Evolutionary conservation across 2,888 invertebrate species (phyloP), one percentile per base, ranked within the genome.

Genomic region (Megamerina dolium): DNA sequence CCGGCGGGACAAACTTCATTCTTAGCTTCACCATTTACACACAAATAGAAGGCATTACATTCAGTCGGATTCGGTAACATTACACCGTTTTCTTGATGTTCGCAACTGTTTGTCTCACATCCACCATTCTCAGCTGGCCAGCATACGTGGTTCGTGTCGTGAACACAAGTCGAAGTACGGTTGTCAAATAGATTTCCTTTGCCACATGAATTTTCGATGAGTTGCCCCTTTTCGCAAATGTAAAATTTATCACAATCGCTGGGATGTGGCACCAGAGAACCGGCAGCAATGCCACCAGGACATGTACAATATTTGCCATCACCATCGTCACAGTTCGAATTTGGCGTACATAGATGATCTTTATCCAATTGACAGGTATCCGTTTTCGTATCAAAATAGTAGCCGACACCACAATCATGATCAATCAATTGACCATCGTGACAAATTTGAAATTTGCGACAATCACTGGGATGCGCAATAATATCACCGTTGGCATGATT

Each of bases 371-470:
- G 41, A 38, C 62, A 63, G 9, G 53, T 42, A 12, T 50, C 46
- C 12, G 30, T 1, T 1, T n/a, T 4, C 4, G 1, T 35, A 26
- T 60, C 53, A 30, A 58, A 63, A 37, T 53, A 61, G 29, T 50
- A 49, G n/a, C 54, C 55, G 3, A 13, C 37, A 1, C 27, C 27
- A 17, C 63, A 62, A 2, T 46, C 41, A 35, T 51, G 43, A n/a
- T 46, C 41, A 3, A 45, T 4, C 50, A 62, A 51, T 20, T 37
- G 35, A 5, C 59, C 57, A 12, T 49, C 33, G n/a, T 47, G 41
- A 48, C 61, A 61, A 6, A 33, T 37, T 14, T 50, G 41, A 40
- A 57, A 63, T 10, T 46, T 50, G 21, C 40, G 51, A 12, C 59
- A 60, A 14, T 50, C 51, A 3, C 42, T 40, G 2, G 23, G 17